Evolutionary conservation across 2,797 vertebrate genomes (phyloP).

Genomic region (Thaleichthys pacificus): DNA sequence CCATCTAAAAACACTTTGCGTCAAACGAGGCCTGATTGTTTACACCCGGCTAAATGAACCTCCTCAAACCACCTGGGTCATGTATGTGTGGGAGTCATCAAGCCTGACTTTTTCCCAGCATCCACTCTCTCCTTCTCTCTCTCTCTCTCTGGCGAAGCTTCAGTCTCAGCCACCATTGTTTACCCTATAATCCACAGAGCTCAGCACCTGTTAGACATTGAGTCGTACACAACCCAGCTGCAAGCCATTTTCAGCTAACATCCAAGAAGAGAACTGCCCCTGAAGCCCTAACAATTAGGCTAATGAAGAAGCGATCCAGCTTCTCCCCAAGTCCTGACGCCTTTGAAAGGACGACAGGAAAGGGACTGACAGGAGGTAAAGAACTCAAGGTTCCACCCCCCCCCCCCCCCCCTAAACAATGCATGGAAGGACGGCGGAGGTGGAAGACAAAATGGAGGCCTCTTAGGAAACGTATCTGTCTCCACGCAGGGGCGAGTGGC

Average conservation of each 20-base stretch:
- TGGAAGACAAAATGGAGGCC: conserved; percentile 20
- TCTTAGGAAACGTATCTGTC: conserved; percentile 20
- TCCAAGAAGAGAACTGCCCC: conserved; percentile 62
- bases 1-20: conserved; percentile 42
- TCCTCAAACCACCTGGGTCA: conserved; percentile 61
- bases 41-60: conserved; percentile 45
- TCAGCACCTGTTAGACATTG: conserved; percentile 73
- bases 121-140: conserved; percentile 37
- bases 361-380: conserved; percentile 44
- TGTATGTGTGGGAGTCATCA: conserved; percentile 34
- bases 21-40: conserved; percentile 47
- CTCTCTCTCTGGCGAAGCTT: conserved; percentile 19
- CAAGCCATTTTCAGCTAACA: conserved; percentile 68
- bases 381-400: conserved; percentile 50
- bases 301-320: conserved; percentile 50
- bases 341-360: conserved; percentile 59
- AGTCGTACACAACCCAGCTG: conserved; percentile 68
- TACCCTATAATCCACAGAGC: conserved; percentile 58
- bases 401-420: not conserved
- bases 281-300: conserved; percentile 56
- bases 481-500: conserved; percentile 21
- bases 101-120: conserved; percentile 60
- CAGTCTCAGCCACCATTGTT: conserved; percentile 52
- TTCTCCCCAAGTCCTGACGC: conserved; percentile 13
- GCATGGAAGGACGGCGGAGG: not conserved